Conservation (phyloP, 1,140 invertebrate genomes). For the Procambarus clarkii region DNA sequence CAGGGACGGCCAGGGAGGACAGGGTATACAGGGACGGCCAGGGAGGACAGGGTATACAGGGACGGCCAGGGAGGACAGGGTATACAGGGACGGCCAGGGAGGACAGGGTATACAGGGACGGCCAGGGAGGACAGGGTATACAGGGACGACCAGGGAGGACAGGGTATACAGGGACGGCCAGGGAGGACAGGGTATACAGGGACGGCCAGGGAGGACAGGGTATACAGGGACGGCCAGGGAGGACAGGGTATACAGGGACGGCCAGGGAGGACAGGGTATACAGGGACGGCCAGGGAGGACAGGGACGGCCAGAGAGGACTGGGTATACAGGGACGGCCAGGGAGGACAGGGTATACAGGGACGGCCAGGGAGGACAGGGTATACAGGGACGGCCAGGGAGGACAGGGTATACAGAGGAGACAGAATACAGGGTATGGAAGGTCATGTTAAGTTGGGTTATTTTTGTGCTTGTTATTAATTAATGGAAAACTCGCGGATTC, state of each 20-base stretch:
- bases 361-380: not conserved
- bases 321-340: not conserved
- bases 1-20: not conserved
- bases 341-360: slow-evolving; percentile 10
- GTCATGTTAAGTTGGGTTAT: too few relatives aligned
- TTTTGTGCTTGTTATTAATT: too few relatives aligned
- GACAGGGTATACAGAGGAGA: not conserved
- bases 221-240: too few relatives aligned
- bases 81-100: too few relatives aligned
- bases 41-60: not conserved
- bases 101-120: too few relatives aligned
- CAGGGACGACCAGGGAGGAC: not conserved
- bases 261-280: not conserved
- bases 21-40: not conserved
- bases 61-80: too few relatives aligned
- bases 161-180: not conserved
- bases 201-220: not conserved
- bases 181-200: too few relatives aligned
- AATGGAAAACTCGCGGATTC: too few relatives aligned
- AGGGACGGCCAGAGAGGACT: not conserved
- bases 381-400: not conserved
- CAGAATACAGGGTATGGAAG: not conserved
- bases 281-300: not conserved
- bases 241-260: not conserved
- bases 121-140: not conserved